Percentiles rank a stretch among this genome's conserved stretches.
phyloP scores from a whole-genome alignment of 2,797 vertebrate species.

The Botia almorhae region DNA sequence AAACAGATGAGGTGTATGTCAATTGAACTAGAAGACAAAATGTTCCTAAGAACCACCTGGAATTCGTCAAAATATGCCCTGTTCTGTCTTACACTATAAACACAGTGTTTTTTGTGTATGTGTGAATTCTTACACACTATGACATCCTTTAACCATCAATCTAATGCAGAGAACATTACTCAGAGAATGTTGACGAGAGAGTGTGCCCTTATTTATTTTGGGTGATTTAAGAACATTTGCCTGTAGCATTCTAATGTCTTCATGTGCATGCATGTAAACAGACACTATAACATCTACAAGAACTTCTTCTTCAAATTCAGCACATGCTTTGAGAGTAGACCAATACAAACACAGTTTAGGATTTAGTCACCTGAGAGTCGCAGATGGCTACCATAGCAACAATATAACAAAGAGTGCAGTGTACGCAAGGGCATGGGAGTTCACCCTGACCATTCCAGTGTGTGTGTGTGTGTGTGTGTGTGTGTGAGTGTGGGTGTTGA shows the following conservation, averaged over 20 bases:
- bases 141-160: conserved; percentile 5
- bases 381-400: conserved; percentile 56
- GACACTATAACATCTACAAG: neutral
- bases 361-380: conserved; percentile 53
- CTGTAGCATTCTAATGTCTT: neutral
- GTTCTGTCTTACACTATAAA: conserved; percentile 49
- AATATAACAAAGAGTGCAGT: conserved; percentile 60
- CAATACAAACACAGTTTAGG: conserved; percentile 9
- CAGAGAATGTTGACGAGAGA: conserved; percentile 21
- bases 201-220: neutral
- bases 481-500: conserved; percentile 18
- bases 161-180: neutral
- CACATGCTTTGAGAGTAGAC: neutral
- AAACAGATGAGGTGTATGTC: neutral
- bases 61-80: conserved; percentile 45
- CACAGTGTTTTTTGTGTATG: conserved; percentile 38
- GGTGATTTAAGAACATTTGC: neutral
- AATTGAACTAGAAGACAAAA: conserved; percentile 36
- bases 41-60: conserved; percentile 55
- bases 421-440: conserved; percentile 57
- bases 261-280: neutral
- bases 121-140: conserved; percentile 7
- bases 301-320: neutral
- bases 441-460: conserved; percentile 48
- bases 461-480: conserved; percentile 38